Base-by-base conservation (phyloP, 2,113 vertebrate genomes). In the Nestor notabilis region DNA sequence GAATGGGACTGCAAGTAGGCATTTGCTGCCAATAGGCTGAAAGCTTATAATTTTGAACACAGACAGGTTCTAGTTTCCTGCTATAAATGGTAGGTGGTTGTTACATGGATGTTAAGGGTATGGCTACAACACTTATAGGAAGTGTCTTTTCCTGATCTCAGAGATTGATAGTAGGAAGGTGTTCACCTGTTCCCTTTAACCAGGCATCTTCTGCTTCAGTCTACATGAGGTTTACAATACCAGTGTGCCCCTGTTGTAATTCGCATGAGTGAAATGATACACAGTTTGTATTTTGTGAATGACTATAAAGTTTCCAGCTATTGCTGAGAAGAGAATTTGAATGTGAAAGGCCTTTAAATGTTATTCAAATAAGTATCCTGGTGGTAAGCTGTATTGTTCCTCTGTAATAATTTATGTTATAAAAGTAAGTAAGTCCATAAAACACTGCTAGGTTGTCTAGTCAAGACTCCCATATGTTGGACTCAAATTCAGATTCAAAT, bases 401-500 rank as follows among this genome's bases (percentile, higher is more conserved):
- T 29, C 24, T 82, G 44, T 46, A 29, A 17, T 71, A 71, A 18
- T 3, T 56, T 49, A 19, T 1, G 2, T 58, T 46, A 46, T 86
- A 70, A 47, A n/a, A 25, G 5, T 39, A n/a, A 25, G 5, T 39
- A 81, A 78, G 14, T 60, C 53, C 17, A 17, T 33, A 64, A 84
- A 87, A 52, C 23, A 50, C 13, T 43, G 20, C 0, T 5, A 53
- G 7, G 4, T 66, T 87, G 24, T 72, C 5, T 39, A 19, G 16
- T 83, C 49, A 70, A 56, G 25, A 58, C 8, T 64, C 8, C 20
- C 3, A 7, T 61, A 10, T 0, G 0, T 39, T 74, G 41, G 29
- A 74, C 37, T 87, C 44, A 69, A 80, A 31, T 68, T 85, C n/a
- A 35, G 9, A 13, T 81, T n/a, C 39, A 64, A 56, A 71, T 64